Percentiles rank a stretch among this genome's conserved stretches.
Conservation (phyloP, 2,113 vertebrate genomes). For the Lagopus muta region DNA sequence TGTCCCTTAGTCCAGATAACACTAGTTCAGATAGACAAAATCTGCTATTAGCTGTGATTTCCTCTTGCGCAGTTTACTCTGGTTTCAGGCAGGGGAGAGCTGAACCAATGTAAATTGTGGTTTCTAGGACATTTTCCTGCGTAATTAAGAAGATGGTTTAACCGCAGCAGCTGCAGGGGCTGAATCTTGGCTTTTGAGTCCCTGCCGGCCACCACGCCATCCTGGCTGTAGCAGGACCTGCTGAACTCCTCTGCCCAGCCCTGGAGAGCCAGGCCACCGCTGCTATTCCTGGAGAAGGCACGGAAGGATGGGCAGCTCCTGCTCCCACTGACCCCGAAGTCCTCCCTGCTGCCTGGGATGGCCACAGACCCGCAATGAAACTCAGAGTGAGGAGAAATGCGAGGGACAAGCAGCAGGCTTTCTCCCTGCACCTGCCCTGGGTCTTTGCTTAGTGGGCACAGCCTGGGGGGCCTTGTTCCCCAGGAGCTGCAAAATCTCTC, state of each 20-base stretch:
- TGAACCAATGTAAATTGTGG: not conserved
- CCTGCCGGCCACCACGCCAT: not conserved
- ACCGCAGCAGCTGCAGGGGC: conserved; percentile 10
- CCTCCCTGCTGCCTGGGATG: not conserved
- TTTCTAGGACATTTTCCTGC: conserved; percentile 34
- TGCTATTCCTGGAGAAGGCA: not conserved
- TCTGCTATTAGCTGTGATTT: not conserved
- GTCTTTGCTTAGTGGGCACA: not conserved
- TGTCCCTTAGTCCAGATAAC: not conserved
- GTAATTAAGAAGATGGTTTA: conserved; percentile 13
- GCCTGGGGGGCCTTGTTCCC: fast-evolving
- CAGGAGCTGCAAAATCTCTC: not conserved
- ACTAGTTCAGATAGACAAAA: not conserved
- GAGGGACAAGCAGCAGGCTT: not conserved
- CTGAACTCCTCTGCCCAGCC: not conserved
- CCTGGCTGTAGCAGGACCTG: not conserved
- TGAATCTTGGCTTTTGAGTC: not conserved
- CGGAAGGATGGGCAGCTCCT: not conserved
- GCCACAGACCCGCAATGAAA: not conserved
- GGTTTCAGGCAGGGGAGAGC: not conserved
- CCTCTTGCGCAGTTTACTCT: not conserved
- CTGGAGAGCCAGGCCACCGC: not conserved
- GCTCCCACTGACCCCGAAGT: not conserved
- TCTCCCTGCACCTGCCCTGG: not conserved
- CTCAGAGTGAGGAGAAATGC: fast-evolving